These are phyloP conservation scores for Pectinophora gossypiella DNA, from an alignment of 1,140 invertebrate species.

Conservation along the genomic window DNA sequence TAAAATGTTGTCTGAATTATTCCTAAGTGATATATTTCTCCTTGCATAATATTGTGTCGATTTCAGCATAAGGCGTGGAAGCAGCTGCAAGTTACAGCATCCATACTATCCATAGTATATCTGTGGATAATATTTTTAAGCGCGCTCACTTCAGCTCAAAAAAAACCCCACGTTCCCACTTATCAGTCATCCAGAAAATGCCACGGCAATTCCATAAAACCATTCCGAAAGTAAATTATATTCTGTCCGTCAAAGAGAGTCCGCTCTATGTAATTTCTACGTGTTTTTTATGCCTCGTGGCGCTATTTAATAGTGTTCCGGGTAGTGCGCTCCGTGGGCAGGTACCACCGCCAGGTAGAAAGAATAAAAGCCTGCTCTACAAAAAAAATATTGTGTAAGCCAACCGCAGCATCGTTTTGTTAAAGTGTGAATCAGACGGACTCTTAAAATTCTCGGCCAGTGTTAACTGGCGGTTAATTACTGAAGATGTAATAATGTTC, in stretches of 20 bases:
- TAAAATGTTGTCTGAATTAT: no score
- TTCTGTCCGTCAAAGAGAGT: slow-evolving; percentile 28
- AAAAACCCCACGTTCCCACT: not conserved
- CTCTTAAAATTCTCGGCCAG: not conserved
- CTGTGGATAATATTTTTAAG: no score
- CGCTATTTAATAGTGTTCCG: slow-evolving; percentile 52
- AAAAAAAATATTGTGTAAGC: slow-evolving; percentile 30
- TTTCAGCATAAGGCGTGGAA: no score
- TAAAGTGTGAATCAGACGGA: not conserved
- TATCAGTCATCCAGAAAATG: not conserved
- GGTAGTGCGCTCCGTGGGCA: slow-evolving; percentile 44
- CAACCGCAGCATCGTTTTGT: slow-evolving; percentile 7
- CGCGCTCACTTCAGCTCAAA: not conserved
- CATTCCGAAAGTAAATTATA: slow-evolving; percentile 28
- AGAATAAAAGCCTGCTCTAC: slow-evolving; percentile 23
- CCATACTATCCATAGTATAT: no score
- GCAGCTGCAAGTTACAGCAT: no score
- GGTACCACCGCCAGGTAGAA: slow-evolving; percentile 52
- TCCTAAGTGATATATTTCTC: no score
- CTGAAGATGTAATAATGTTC: slow-evolving; percentile 4
- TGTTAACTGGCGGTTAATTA: slow-evolving; percentile 3
- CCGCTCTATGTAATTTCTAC: slow-evolving; percentile 32
- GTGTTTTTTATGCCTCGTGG: slow-evolving; percentile 42
- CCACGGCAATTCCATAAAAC: not conserved
- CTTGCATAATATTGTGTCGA: no score